Evolutionary conservation across 2,113 vertebrate genomes (phyloP), one percentile per base, ranked within the genome.

Genomic region (Gobio gobio): DNA sequence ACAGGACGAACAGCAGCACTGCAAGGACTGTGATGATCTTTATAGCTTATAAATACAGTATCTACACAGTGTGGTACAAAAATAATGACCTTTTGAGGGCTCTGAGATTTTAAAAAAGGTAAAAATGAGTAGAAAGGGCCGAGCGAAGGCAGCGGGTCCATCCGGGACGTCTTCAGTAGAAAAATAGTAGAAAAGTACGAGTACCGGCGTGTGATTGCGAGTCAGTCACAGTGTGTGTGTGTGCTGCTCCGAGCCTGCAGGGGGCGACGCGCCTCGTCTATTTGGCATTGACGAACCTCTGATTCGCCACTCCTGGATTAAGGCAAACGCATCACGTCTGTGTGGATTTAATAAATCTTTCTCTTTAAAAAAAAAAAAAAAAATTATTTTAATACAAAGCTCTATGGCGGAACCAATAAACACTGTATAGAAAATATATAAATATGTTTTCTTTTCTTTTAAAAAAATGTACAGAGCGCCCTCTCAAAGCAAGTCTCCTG

Each of bases 341-440:
- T 94, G 94, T 96, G 95, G 96, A 97, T 97, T 93, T 94, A 89
- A 93, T 94, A 94, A 94, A 94, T 94, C 87, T 86, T 88, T 94
- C 93, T 92, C 92, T 86, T 89, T 90, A 96, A 95, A 96, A 91
- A 94, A 97, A 96, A 92, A 61, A 59, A 59, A 24, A 61, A 59
- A 59, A 24, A 61, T 94, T 92, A 29, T 91, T 92, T 95, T 93
- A 95, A 93, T 96, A 98, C 96, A 98, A 97, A 98, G 93, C 95
- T 96, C 96, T 95, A 96, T 96, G 96, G 95, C 95, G 94, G 96
- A 95, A 94, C 96, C 96, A 96, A 96, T 96, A 97, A 95, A 93
- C 91, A 96, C 95, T 96, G 94, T 96, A 94, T 97, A 97, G 97
- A 99, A 99, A 99, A 99, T 98, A 99, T 99, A 99, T 99, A 99